Percentiles rank a stretch among this genome's conserved stretches.
Conservation (phyloP, 1,140 invertebrate genomes). For the Halictus rubicundus region DNA sequence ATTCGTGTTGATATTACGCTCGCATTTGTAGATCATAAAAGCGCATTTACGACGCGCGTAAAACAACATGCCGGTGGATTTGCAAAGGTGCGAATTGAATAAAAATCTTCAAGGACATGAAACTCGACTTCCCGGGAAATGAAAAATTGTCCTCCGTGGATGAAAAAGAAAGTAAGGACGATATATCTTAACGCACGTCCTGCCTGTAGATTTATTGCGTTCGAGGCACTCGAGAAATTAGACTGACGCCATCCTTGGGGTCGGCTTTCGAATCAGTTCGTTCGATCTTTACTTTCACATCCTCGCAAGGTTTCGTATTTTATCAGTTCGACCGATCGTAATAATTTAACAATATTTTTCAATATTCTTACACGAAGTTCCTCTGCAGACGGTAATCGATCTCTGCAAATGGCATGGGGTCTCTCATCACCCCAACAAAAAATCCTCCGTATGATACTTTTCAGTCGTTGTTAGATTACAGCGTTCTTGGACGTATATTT, state of each 20-base stretch:
- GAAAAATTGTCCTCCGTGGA: constrained; percentile 5
- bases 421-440: too few species aligned
- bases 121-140: not conserved
- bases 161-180: constrained; percentile 17
- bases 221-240: constrained; percentile 40
- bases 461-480: too few species aligned
- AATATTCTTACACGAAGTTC: too few species aligned
- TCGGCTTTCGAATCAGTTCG: constrained; percentile 22
- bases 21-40: not conserved
- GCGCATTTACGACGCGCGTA: not conserved
- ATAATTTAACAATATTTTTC: too few species aligned
- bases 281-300: constrained; percentile 22
- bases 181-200: constrained; percentile 41
- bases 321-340: too few species aligned
- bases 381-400: too few species aligned
- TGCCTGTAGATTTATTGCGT: constrained; percentile 40
- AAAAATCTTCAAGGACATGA: not conserved
- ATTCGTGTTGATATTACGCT: not conserved
- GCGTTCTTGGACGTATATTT: too few species aligned
- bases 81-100: not conserved
- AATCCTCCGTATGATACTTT: too few species aligned
- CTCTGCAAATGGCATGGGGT: too few species aligned
- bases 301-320: not conserved
- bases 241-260: constrained; percentile 29
- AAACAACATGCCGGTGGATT: not conserved